These are phyloP conservation scores for Cuculus canorus DNA, from an alignment of 2,797 vertebrate genomes.

Conservation along the genomic window DNA sequence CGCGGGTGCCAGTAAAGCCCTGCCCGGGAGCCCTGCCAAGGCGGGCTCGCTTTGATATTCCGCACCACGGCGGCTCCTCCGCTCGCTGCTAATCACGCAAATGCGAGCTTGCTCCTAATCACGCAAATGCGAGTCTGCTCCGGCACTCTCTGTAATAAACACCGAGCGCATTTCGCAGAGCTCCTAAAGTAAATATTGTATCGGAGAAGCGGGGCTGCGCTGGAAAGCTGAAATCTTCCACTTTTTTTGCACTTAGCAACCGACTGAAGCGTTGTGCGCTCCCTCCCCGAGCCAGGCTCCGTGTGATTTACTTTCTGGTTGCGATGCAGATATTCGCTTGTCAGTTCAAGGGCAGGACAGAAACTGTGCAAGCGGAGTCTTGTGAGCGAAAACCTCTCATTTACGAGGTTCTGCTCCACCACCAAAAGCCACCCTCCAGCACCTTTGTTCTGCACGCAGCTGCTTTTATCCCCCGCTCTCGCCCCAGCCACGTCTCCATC, in stretches of 20 bases:
- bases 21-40: conserved; percentile 73
- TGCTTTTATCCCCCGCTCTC: conserved; percentile 23
- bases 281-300: conserved; percentile 41
- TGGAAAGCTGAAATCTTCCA: conserved; percentile 44
- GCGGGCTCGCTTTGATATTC: conserved; percentile 69
- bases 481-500: not conserved
- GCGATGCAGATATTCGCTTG: conserved; percentile 74
- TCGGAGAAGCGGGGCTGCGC: conserved; percentile 4
- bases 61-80: conserved; percentile 61
- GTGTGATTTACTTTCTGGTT: conserved; percentile 68
- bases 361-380: conserved; percentile 75
- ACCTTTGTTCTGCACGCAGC: conserved; percentile 65
- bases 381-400: conserved; percentile 78
- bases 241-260: conserved; percentile 67
- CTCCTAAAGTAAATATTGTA: conserved; percentile 38
- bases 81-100: conserved; percentile 59
- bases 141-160: conserved; percentile 46
- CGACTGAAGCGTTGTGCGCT: not conserved
- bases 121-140: conserved; percentile 54
- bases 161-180: conserved; percentile 4
- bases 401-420: conserved; percentile 73
- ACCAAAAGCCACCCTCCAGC: conserved; percentile 67
- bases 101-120: conserved; percentile 54
- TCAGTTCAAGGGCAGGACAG: conserved; percentile 84
- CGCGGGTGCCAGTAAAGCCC: conserved; percentile 54